These are phyloP conservation scores for Drosophila biarmipes DNA, from an alignment of 1,140 invertebrate genomes.

Conservation along the genomic window DNA sequence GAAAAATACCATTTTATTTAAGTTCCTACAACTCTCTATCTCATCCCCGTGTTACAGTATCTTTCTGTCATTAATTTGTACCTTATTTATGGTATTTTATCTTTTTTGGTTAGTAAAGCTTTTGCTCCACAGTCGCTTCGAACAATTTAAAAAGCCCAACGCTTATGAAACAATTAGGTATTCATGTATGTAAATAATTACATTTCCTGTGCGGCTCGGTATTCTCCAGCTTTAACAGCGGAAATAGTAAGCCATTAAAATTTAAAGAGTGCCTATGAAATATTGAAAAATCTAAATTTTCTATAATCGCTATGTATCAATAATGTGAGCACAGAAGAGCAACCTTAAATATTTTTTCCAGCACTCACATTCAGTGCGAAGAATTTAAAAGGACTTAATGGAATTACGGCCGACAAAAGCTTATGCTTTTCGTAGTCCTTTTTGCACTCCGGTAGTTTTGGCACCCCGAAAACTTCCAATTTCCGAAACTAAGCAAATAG, in stretches of 20 bases:
- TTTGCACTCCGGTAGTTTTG: neutral
- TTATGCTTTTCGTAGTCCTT: neutral
- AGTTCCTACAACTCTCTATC: neutral
- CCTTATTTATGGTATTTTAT: neutral
- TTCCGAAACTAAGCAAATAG: constrained; percentile 34
- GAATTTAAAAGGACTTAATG: constrained; percentile 17
- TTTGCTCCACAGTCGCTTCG: constrained; percentile 3
- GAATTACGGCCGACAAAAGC: constrained; percentile 11
- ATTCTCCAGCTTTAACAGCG: constrained; percentile 2
- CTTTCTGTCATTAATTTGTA: neutral
- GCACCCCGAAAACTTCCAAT: constrained; percentile 17
- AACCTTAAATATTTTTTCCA: too few relatives aligned
- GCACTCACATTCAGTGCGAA: neutral
- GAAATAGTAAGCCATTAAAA: constrained; percentile 2
- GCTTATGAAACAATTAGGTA: constrained; percentile 32
- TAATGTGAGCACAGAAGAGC: too few relatives aligned
- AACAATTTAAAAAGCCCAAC: constrained; percentile 8
- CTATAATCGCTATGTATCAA: too few relatives aligned
- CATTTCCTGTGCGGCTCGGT: constrained; percentile 1
- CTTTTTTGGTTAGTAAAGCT: neutral
- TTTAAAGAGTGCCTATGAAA: neutral
- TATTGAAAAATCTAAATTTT: neutral
- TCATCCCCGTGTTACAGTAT: too few relatives aligned
- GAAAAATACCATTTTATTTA: neutral
- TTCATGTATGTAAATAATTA: constrained; percentile 41